A percentile compares a stretch with the other conserved stretches of the same genome.
These are phyloP conservation scores for Heterodera filipjevi DNA, from an alignment of 2,888 invertebrate species.

Conservation along the genomic window DNA sequence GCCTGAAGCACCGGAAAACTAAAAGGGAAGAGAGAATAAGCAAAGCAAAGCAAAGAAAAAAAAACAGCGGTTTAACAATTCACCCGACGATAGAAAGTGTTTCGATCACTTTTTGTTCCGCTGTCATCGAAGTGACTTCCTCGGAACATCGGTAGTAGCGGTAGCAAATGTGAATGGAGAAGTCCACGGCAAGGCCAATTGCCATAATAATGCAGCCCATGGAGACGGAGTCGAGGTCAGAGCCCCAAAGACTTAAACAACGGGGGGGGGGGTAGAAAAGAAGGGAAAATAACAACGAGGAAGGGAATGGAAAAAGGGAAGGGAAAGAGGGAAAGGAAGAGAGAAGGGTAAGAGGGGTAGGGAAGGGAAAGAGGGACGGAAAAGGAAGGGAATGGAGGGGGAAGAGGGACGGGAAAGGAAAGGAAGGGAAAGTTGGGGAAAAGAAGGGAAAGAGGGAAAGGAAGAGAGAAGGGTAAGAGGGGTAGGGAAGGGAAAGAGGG, in stretches of 20 bases:
- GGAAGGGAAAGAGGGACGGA: too few relatives aligned
- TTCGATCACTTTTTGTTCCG: conserved; percentile 58
- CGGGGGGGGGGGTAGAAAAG: too few relatives aligned
- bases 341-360: too few relatives aligned
- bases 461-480: neutral
- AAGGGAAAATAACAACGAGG: too few relatives aligned
- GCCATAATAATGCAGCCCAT: conserved; percentile 51
- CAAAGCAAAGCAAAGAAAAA: neutral
- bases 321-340: too few relatives aligned
- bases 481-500: too few relatives aligned
- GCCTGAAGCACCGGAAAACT: conserved; percentile 63
- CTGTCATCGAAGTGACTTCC: conserved; percentile 37
- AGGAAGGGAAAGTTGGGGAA: too few relatives aligned
- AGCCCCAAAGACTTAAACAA: conserved; percentile 49
- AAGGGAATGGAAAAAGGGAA: conserved; percentile 3
- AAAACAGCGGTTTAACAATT: neutral
- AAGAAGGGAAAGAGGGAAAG: too few relatives aligned
- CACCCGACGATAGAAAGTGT: conserved; percentile 59
- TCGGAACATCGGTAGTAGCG: conserved; percentile 60
- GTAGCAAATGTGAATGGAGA: conserved; percentile 64
- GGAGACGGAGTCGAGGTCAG: conserved; percentile 63
- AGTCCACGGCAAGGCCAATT: conserved; percentile 62
- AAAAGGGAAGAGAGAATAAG: neutral
- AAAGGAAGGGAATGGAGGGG: too few relatives aligned
- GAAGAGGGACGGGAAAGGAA: neutral